Base-by-base conservation (phyloP, 2,113 vertebrate species). In the Hippocampus abdominalis region DNA sequence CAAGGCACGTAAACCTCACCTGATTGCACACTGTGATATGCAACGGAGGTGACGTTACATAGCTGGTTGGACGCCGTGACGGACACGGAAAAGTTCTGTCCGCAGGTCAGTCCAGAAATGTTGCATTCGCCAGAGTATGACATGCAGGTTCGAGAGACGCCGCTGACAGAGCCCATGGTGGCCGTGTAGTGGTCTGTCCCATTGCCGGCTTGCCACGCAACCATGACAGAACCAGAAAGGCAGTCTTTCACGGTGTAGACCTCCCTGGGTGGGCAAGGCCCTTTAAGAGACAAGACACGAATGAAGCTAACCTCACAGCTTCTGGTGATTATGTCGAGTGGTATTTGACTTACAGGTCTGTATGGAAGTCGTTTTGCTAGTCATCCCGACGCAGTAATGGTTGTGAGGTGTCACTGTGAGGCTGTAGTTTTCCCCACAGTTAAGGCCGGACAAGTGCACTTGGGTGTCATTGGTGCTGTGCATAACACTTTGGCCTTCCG, bases 401-500 rank as follows among this genome's bases (percentile, higher is more conserved):
- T 53, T 80, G 29, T 62, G 21, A 63, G 91, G 85, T 2, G 74
- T 75, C 20, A 92, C 79, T 0, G 73, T 86, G 36, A 91, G 61
- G 48, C 12, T 86, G 79, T 91, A 92, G 66, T 68, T 73, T 59
- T 83, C 75, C 56, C 92, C 89, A 8, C 92, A 92, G 46, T 27
- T 16, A 0, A 92, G 73, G 29, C 72, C 75, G 20, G 72, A 72
- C 66, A 91, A 74, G 27, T 72, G 23, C 16, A 80, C 82, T 12
- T 68, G 73, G 61, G 78, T 82, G 66, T n/a, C 53, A 27, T 80
- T 82, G 25, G 84, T 79, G 65, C 27, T 81, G 56, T 88, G 65
- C 12, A 1, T 40, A 12, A 66, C 8, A 23, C 13, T 71, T 42
- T 39, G 27, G 46, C 73, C 25, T 29, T n/a, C 56, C 2, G 25